Evolutionary conservation across 53 echinoderm and acorn worm species (phyloP).

Genomic region (Actinopyga echinites): DNA sequence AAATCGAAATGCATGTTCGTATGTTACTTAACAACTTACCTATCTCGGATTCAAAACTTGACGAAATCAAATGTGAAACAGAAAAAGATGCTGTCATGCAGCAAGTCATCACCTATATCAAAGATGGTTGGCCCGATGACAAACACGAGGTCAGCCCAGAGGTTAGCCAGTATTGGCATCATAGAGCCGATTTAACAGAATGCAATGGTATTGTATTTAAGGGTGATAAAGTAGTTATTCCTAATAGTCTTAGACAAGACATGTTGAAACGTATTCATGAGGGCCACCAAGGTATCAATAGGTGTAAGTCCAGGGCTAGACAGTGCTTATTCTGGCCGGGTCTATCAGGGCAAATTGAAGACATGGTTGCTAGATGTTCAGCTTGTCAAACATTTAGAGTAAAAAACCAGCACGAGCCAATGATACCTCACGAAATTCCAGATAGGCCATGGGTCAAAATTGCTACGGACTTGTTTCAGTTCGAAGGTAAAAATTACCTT

Average conservation of each 20-base stretch:
- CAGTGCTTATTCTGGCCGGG: slow-evolving; percentile 35
- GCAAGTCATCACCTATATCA: slow-evolving; percentile 15
- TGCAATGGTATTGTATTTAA: slow-evolving; percentile 20
- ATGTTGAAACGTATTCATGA: slow-evolving; percentile 33
- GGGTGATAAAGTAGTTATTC: slow-evolving; percentile 25
- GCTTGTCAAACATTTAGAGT: slow-evolving; percentile 18
- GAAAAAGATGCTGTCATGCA: slow-evolving; percentile 6
- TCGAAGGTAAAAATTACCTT: slow-evolving; percentile 1
- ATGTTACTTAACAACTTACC: slow-evolving; percentile 4
- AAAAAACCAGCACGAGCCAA: slow-evolving; percentile 1
- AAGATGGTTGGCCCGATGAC: slow-evolving; percentile 14
- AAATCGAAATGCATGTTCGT: slow-evolving; percentile 29
- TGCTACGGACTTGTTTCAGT: slow-evolving; percentile 14
- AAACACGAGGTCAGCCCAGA: neutral
- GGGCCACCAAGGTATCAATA: slow-evolving; percentile 16
- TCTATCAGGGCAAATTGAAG: slow-evolving; percentile 16
- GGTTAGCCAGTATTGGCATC: neutral
- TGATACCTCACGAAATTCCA: slow-evolving; percentile 24
- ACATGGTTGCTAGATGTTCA: slow-evolving; percentile 6
- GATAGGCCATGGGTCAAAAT: slow-evolving; percentile 29
- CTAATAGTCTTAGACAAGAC: neutral
- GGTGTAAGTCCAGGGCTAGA: slow-evolving; percentile 37
- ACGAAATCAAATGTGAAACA: slow-evolving; percentile 1
- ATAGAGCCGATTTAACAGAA: neutral
- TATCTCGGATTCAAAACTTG: neutral